Evolutionary conservation across 1,140 invertebrate species (phyloP), one percentile per base, ranked within the genome.

Genomic region (Trachymyrmex septentrionalis): DNA sequence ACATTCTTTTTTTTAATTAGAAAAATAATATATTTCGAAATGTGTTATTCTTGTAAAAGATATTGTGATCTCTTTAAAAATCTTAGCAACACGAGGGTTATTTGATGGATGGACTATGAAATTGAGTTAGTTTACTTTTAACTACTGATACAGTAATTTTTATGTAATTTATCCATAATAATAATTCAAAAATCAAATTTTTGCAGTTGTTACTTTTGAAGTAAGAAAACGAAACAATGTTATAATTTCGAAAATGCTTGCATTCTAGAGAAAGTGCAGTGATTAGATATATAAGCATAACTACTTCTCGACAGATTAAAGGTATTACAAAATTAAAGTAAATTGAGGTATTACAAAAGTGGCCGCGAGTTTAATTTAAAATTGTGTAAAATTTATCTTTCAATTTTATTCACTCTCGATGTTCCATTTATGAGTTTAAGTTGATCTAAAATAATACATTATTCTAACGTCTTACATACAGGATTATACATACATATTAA

Each of bases 361-460:
- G 14, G 16, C 19, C 9, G 1, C 9, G 14, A 71, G 24, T 50
- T 81, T 71, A 55, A 81, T 81, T 71, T 57, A 2, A 81, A 38
- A 27, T 69, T 69, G 24, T 81, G 14, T n/a, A n/a, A n/a, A n/a
- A 80, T 69, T 80, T 53, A 21, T n/a, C 24, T 50, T 64, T 0
- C 6, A 21, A 38, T 69, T 38, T 2, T 38, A 24, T 81, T 81
- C 16, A 55, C 4, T 38, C 16, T 30, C 21, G 48, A 4, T 55
- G 12, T 19, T 9, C n/a, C n/a, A 57, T 38, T 50, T 48, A 3
- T 21, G 3, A 34, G 19, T 38, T 38, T 50, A 50, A 50, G 1
- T 50, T 50, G 9, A 44, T 5, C 6, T 67, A 34, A 80, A 50
- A 50, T 48, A 24, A 80, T 63, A 44, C 10, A 27, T n/a, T 12